Conservation (phyloP, 2,888 invertebrate species). For the Torymus tubicola region DNA sequence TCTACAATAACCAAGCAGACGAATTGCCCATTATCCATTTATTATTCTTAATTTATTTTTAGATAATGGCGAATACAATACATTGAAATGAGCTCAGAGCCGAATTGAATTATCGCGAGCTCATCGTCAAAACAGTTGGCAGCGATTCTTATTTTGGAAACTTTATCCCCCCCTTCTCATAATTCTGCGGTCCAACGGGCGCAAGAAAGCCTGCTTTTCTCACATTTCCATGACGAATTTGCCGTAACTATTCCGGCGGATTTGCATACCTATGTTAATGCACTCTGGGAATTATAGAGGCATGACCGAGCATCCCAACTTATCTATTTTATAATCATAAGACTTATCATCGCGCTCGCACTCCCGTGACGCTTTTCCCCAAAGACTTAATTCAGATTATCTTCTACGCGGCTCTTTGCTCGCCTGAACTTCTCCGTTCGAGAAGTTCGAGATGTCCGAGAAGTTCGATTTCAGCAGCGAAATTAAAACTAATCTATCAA, state of each 20-base stretch:
- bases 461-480: constrained; percentile 7
- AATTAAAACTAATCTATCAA: constrained; percentile 14
- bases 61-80: no score
- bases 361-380: constrained; percentile 36
- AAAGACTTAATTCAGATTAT: constrained; percentile 59
- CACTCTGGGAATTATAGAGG: constrained; percentile 59
- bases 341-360: constrained; percentile 57
- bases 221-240: constrained; percentile 38
- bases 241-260: constrained; percentile 58
- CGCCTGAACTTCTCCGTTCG: constrained; percentile 9
- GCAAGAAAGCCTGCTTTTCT: constrained; percentile 13
- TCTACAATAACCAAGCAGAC: no score
- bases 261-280: constrained; percentile 65
- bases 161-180: background rate
- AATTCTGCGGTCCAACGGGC: background rate
- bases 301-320: constrained; percentile 62
- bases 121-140: background rate
- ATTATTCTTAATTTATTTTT: no score
- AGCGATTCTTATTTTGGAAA: constrained; percentile 21
- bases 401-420: constrained; percentile 34
- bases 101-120: no score
- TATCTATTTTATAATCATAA: constrained; percentile 63
- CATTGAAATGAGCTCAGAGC: no score
- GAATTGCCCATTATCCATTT: no score
- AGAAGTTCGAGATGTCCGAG: background rate